Conservation (phyloP, 1,140 invertebrate species). For the Drosophila suzukii region DNA sequence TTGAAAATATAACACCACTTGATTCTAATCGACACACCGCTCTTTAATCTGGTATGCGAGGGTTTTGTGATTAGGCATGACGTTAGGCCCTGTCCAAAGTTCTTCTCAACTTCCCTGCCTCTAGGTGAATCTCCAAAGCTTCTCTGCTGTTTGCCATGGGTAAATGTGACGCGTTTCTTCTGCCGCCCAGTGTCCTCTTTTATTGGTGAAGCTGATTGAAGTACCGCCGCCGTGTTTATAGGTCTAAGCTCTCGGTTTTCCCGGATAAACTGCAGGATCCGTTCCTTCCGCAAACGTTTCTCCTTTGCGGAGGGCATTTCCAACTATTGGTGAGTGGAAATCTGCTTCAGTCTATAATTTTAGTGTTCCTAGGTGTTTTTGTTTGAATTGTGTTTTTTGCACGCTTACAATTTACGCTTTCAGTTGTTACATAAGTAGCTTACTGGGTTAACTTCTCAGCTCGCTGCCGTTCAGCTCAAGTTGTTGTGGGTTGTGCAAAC, state of each 20-base stretch:
- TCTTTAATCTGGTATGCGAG: conserved; percentile 22
- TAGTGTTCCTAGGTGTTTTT: not conserved
- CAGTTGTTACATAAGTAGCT: conserved; percentile 13
- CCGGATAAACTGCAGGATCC: conserved; percentile 27
- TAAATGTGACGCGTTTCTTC: conserved; percentile 62
- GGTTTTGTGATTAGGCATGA: conserved; percentile 64
- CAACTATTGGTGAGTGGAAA: not conserved
- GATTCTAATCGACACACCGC: not conserved
- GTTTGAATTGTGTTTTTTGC: not conserved
- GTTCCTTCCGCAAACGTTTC: conserved; percentile 6
- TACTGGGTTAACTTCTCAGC: conserved; percentile 9
- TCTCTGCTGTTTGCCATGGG: conserved; percentile 17
- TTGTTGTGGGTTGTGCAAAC: conserved; percentile 10
- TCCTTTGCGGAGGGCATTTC: conserved; percentile 25
- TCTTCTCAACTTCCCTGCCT: conserved; percentile 33
- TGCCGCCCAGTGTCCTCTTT: conserved; percentile 5
- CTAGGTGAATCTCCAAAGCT: not conserved
- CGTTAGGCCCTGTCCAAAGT: conserved; percentile 50
- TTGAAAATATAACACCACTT: too few relatives aligned
- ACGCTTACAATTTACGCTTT: not conserved
- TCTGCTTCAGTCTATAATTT: not conserved
- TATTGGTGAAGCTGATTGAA: not conserved
- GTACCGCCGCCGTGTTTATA: not conserved
- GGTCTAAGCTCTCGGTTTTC: conserved; percentile 5
- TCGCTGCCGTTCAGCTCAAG: conserved; percentile 4